Evolutionary conservation across 2,888 invertebrate species (phyloP).

Genomic region (Salpingus planirostris): DNA sequence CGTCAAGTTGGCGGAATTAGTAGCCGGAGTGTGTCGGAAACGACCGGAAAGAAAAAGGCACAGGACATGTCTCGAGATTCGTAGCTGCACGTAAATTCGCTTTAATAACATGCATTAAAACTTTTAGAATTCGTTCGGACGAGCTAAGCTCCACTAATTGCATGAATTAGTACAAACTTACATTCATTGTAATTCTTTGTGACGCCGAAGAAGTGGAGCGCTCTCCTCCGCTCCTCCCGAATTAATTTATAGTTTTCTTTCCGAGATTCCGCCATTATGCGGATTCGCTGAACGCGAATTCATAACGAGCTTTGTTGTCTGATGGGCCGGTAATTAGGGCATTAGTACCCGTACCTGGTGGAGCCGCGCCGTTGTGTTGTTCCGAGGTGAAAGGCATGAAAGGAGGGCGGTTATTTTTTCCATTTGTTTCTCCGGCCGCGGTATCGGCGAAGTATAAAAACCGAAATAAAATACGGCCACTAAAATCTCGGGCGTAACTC

Average conservation of each 20-base stretch:
- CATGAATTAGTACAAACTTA: conserved; percentile 40
- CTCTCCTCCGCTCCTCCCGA: conserved; percentile 22
- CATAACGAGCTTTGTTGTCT: no score
- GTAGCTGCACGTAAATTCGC: conserved; percentile 35
- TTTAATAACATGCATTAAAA: conserved; percentile 42
- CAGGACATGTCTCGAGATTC: conserved; percentile 25
- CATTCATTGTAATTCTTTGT: conserved; percentile 40
- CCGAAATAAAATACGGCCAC: conserved; percentile 18
- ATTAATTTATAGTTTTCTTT: conserved; percentile 33
- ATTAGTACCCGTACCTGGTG: no score
- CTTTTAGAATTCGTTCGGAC: conserved; percentile 37
- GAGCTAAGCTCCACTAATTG: conserved; percentile 41
- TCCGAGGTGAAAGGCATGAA: no score
- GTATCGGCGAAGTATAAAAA: conserved; percentile 6
- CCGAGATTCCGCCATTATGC: no score
- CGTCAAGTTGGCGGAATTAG: no score
- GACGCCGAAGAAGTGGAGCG: conserved; percentile 23
- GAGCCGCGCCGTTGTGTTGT: no score
- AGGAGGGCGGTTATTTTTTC: no score
- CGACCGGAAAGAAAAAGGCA: no score
- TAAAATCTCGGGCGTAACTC: conserved; percentile 17
- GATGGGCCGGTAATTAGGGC: no score
- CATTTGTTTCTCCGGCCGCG: no score
- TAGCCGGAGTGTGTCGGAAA: no score
- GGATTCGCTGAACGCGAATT: no score